Evolutionary conservation across 2,888 invertebrate species (phyloP), one percentile per base, ranked within the genome.

Genomic region (Catocala sponsa): DNA sequence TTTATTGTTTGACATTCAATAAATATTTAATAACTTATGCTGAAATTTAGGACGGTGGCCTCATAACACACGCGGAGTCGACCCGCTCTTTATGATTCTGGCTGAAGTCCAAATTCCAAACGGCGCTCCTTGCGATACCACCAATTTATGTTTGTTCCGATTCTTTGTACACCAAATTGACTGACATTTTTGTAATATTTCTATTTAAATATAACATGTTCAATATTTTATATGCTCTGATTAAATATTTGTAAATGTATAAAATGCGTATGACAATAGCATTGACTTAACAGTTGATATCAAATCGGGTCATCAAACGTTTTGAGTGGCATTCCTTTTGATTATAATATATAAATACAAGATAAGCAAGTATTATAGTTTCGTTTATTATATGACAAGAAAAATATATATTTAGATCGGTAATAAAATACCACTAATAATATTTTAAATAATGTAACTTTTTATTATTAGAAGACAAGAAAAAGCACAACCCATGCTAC

Each of bases 21-120:
- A 82, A 85, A 85, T 81, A 84, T 84, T 84, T 83, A 83, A 86
- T 87, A 87, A 84, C 75, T 81, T 82, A 81, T 70, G 78, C 76
- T 81, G 79, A 85, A 84, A 91, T 87, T 84, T 88, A 86, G 91
- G 87, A 80, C 90, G 85, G 82, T 82, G 83, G 87, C 86, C 87
- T 80, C 86, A 87, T 87, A 88, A 86, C 81, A 81, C 78, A 79
- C 81, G 72, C 82, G 80, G 82, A 78, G 80, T 82, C 83, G 72
- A 81, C 74, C 25, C 74, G 76, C 84, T 84, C 85, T 87, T 88
- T 87, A 89, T 79, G 84, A 77, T 85, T 86, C 78, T 91, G 91
- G 91, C 91, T 81, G 79, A 80, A 86, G 87, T 90, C 91, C 91
- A 91, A 90, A 86, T 83, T 79, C 81, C 76, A 72, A 84, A 77